These are phyloP conservation scores for Coregonus sp. DNA, from an alignment of 2,797 vertebrate genomes.

Conservation along the genomic window DNA sequence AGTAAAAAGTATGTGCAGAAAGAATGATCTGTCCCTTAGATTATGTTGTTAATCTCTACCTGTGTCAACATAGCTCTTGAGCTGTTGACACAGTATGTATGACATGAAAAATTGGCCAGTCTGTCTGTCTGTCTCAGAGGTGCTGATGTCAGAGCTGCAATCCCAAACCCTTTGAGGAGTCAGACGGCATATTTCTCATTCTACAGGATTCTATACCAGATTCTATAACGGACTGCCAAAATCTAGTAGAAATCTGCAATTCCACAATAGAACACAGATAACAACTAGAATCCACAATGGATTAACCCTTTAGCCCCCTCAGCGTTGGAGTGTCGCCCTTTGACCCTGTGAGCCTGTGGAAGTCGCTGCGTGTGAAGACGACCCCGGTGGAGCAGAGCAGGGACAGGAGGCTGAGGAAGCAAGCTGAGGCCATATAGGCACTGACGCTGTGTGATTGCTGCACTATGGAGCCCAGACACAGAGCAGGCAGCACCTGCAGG, in stretches of 20 bases:
- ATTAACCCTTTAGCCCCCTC: background rate
- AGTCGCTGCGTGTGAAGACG: slow-evolving; percentile 79
- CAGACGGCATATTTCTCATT: background rate
- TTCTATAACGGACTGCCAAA: background rate
- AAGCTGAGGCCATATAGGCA: slow-evolving; percentile 79
- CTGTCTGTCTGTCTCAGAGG: background rate
- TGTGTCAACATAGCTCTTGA: too few relatives aligned
- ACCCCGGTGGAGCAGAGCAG: slow-evolving; percentile 81
- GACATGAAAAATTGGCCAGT: background rate
- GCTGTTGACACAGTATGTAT: too few relatives aligned
- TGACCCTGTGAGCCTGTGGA: slow-evolving; percentile 48
- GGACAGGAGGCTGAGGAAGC: slow-evolving; percentile 78
- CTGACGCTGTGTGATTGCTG: slow-evolving; percentile 82
- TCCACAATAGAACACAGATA: background rate
- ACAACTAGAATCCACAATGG: background rate
- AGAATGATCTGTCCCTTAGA: background rate
- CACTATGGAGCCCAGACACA: slow-evolving; percentile 82
- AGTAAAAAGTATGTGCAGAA: background rate
- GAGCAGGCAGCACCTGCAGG: slow-evolving; percentile 76
- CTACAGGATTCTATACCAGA: too few relatives aligned
- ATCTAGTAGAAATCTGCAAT: background rate
- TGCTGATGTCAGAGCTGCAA: background rate
- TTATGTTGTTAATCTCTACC: background rate
- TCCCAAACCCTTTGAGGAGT: too few relatives aligned
- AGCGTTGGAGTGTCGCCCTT: background rate